A percentile compares a stretch with the other conserved stretches of the same genome.
phyloP scores from a whole-genome alignment of 2,113 vertebrate genomes.

The Daphoenositta chrysoptera region DNA sequence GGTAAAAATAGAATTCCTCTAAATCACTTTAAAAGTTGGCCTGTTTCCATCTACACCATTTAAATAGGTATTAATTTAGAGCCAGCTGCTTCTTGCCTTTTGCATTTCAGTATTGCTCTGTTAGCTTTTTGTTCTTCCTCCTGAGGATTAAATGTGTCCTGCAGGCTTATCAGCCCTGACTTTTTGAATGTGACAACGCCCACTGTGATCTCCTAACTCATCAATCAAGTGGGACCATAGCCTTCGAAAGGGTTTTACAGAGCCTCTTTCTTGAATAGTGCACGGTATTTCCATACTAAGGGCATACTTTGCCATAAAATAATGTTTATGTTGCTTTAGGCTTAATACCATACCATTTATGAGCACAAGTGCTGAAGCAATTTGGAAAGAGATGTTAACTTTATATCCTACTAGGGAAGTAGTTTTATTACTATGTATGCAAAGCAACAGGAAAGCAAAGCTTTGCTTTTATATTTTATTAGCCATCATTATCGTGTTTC shows the following conservation, averaged over 20 bases:
- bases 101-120: background rate
- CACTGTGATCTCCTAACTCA: constrained; percentile 25
- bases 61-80: constrained; percentile 27
- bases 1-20: constrained; percentile 5
- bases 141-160: background rate
- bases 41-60: background rate
- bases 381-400: constrained; percentile 47
- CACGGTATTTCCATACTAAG: background rate
- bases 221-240: background rate
- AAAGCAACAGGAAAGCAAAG: constrained; percentile 41
- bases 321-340: constrained; percentile 34
- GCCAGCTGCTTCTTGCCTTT: constrained; percentile 6
- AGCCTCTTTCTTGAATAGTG: background rate
- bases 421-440: constrained; percentile 37
- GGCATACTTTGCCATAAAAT: background rate
- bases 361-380: constrained; percentile 24
- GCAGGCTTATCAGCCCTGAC: constrained; percentile 9
- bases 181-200: background rate
- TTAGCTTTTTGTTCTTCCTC: constrained; percentile 8
- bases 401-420: constrained; percentile 31
- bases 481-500: constrained; percentile 11
- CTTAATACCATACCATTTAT: constrained; percentile 25
- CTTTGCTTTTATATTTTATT: constrained; percentile 45
- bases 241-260: background rate
- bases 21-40: constrained; percentile 6